phyloP scores from a whole-genome alignment of 2,113 vertebrate genomes.

The Muntiacus reevesi region DNA sequence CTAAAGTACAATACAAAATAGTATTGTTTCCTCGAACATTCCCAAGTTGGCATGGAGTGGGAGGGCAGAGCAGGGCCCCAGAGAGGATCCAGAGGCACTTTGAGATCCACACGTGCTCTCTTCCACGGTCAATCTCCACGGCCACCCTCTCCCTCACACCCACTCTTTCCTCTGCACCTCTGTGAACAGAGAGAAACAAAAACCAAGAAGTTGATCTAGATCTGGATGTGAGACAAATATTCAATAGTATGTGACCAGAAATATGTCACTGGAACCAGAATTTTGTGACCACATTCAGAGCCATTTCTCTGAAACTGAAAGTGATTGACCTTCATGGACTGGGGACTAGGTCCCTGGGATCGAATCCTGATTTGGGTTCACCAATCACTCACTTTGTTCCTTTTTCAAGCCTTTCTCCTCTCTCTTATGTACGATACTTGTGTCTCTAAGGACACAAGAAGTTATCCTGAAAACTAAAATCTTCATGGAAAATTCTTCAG shows the following conservation, averaged over 20 bases:
- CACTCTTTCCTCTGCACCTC: background rate
- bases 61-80: background rate
- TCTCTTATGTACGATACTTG: background rate
- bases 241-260: background rate
- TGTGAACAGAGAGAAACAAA: background rate
- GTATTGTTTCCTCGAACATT: background rate
- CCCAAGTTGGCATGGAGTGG: background rate
- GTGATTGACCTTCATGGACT: background rate
- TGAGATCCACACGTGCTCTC: background rate
- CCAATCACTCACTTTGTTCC: background rate
- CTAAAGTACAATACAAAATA: background rate
- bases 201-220: background rate
- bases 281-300: background rate
- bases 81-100: background rate
- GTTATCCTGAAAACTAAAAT: background rate
- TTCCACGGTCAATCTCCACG: background rate
- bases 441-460: background rate
- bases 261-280: background rate
- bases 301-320: background rate
- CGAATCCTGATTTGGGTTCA: background rate
- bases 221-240: background rate
- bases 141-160: background rate
- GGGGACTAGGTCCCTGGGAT: background rate
- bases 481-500: background rate
- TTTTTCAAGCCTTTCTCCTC: background rate